phyloP scores from a whole-genome alignment of 1,140 invertebrate species.

The Leguminivora glycinivorella region DNA sequence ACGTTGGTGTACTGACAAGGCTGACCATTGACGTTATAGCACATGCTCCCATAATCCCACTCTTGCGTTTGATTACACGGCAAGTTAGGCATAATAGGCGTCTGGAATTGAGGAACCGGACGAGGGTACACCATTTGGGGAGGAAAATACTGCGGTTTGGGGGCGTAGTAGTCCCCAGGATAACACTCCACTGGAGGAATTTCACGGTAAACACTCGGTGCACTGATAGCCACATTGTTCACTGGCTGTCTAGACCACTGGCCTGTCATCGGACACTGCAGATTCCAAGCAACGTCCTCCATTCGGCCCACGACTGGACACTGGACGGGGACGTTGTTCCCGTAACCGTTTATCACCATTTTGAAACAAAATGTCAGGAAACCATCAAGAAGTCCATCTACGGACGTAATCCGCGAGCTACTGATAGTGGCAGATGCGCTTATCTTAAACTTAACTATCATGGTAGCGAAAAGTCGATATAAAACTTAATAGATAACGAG shows the following conservation, averaged over 20 bases:
- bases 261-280: slow-evolving; percentile 51
- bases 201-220: slow-evolving; percentile 38
- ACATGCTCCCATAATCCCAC: slow-evolving; percentile 81
- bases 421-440: slow-evolving; percentile 71
- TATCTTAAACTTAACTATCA: slow-evolving; percentile 63
- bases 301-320: slow-evolving; percentile 49
- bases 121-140: slow-evolving; percentile 44
- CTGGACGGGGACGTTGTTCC: slow-evolving; percentile 41
- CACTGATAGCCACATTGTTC: slow-evolving; percentile 48
- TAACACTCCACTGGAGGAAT: slow-evolving; percentile 53
- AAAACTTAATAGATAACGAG: slow-evolving; percentile 57
- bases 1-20: slow-evolving; percentile 82
- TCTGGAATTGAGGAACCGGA: slow-evolving; percentile 31
- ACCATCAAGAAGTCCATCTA: slow-evolving; percentile 66
- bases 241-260: slow-evolving; percentile 51
- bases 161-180: slow-evolving; percentile 44
- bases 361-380: slow-evolving; percentile 41
- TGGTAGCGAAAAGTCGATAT: slow-evolving; percentile 71
- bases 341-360: slow-evolving; percentile 64
- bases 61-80: slow-evolving; percentile 79
- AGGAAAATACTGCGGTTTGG: slow-evolving; percentile 46
- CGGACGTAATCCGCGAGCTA: slow-evolving; percentile 64
- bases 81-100: slow-evolving; percentile 45
- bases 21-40: slow-evolving; percentile 81
- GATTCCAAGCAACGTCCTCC: slow-evolving; percentile 54